Conservation (phyloP, 2,113 vertebrate genomes). For the Xenopus borealis region DNA sequence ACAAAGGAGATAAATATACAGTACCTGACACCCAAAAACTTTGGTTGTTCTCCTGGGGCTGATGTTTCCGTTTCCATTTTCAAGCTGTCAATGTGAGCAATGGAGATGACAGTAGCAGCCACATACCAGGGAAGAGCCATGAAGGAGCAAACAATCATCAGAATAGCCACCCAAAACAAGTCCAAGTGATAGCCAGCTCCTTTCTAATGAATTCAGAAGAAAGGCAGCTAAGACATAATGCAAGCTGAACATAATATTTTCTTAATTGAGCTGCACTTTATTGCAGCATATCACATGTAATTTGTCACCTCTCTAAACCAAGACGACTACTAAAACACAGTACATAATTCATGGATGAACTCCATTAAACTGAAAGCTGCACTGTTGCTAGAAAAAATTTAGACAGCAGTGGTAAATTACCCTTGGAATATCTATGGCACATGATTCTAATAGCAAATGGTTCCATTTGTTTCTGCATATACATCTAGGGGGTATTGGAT, state of each 20-base stretch:
- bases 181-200: slow-evolving; percentile 96
- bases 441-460: too few relatives aligned
- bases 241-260: not conserved
- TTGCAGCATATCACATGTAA: not conserved
- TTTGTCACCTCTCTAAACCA: too few relatives aligned
- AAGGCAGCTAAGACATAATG: not conserved
- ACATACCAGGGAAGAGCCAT: slow-evolving; percentile 98
- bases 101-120: slow-evolving; percentile 95
- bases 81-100: slow-evolving; percentile 96
- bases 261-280: not conserved
- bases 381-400: too few relatives aligned
- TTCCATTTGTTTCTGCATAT: too few relatives aligned
- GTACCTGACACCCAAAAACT: slow-evolving; percentile 95
- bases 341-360: too few relatives aligned
- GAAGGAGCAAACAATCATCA: slow-evolving; percentile 90
- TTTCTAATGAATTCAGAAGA: slow-evolving; percentile 71
- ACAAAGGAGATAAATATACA: too few relatives aligned
- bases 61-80: slow-evolving; percentile 98
- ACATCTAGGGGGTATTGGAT: too few relatives aligned
- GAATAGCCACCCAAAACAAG: slow-evolving; percentile 89
- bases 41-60: slow-evolving; percentile 93
- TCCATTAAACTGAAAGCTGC: too few relatives aligned
- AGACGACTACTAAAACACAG: too few relatives aligned
- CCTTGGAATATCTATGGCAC: too few relatives aligned
- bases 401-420: too few relatives aligned